These are phyloP conservation scores for Bovichtus diacanthus DNA, from an alignment of 2,797 vertebrate species.

Conservation along the genomic window DNA sequence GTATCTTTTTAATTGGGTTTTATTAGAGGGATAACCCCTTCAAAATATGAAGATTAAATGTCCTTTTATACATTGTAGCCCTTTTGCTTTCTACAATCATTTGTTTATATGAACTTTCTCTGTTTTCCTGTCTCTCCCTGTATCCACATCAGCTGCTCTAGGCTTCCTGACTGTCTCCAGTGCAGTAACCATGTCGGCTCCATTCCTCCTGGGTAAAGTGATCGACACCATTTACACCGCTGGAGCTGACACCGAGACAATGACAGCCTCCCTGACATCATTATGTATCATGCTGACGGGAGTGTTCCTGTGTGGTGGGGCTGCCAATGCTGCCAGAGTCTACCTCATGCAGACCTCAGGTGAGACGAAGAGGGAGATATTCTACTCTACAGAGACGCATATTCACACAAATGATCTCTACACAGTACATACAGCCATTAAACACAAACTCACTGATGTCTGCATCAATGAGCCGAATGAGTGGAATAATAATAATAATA, in stretches of 20 bases:
- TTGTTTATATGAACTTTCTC: neutral
- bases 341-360: conserved; percentile 98
- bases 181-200: conserved; percentile 96
- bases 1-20: neutral
- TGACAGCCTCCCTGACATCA: conserved; percentile 85
- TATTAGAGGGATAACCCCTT: neutral
- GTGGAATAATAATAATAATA: too few relatives aligned
- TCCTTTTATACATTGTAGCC: neutral
- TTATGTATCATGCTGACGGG: conserved; percentile 90
- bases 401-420: neutral
- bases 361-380: conserved; percentile 70
- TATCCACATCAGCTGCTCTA: conserved; percentile 86
- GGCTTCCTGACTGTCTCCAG: conserved; percentile 95
- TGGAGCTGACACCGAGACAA: conserved; percentile 81
- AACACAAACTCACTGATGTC: neutral
- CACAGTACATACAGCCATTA: neutral
- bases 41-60: neutral
- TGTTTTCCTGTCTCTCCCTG: neutral
- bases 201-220: conserved; percentile 94
- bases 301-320: conserved; percentile 93
- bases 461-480: neutral
- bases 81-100: neutral
- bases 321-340: conserved; percentile 92
- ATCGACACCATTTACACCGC: conserved; percentile 94
- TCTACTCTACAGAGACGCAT: neutral